phyloP scores from a whole-genome alignment of 1,140 invertebrate genomes.

The Chymomyza costata region DNA sequence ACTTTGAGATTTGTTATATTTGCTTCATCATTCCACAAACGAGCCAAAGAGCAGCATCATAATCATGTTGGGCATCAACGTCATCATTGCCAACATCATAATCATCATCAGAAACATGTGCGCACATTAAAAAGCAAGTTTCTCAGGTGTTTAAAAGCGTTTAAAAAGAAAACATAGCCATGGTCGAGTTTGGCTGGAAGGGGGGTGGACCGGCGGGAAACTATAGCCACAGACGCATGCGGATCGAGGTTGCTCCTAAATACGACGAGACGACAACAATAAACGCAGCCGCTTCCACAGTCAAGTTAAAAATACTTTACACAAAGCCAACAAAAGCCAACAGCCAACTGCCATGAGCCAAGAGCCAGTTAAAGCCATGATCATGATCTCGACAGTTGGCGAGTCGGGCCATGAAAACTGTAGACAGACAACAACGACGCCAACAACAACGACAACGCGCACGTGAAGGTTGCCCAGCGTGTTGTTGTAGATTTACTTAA shows the following conservation, averaged over 20 bases:
- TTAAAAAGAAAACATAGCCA: conserved; percentile 66
- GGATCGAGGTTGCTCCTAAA: conserved; percentile 7
- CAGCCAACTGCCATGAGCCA: conserved; percentile 46
- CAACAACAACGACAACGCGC: conserved; percentile 30
- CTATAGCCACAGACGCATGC: neutral
- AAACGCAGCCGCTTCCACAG: conserved; percentile 48
- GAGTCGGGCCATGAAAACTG: conserved; percentile 46
- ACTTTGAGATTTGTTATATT: conserved; percentile 70
- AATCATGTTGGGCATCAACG: neutral
- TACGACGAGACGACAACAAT: conserved; percentile 47
- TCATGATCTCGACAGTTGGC: conserved; percentile 63
- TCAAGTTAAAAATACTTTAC: conserved; percentile 67
- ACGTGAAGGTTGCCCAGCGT: conserved; percentile 65
- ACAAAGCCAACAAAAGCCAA: too few species aligned
- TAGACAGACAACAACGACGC: conserved; percentile 28
- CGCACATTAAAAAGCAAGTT: conserved; percentile 73
- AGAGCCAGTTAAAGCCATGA: conserved; percentile 73
- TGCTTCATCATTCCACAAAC: conserved; percentile 70
- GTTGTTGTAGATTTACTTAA: conserved; percentile 65
- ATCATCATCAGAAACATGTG: conserved; percentile 45
- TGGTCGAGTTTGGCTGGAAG: neutral
- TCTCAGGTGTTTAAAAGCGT: conserved; percentile 73
- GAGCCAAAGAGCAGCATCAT: conserved; percentile 38
- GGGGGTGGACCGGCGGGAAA: neutral
- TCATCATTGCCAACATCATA: conserved; percentile 16